Conservation (phyloP, 1,140 invertebrate species). For the Contarinia nasturtii region DNA sequence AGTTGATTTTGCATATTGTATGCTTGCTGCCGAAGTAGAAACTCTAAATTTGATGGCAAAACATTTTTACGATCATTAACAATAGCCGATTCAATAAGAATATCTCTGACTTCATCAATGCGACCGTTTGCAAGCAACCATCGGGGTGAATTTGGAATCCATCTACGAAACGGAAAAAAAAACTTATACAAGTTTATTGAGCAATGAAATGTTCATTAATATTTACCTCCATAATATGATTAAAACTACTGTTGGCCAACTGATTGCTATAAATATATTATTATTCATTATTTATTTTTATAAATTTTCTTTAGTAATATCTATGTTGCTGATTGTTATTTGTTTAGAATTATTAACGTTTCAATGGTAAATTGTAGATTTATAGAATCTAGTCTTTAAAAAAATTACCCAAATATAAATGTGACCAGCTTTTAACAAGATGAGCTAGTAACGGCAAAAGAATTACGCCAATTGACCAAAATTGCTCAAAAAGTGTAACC, state of each 20-base stretch:
- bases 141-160: slow-evolving; percentile 24
- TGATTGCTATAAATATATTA: slow-evolving; percentile 25
- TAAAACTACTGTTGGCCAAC: slow-evolving; percentile 21
- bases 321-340: too few relatives aligned
- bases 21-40: slow-evolving; percentile 15
- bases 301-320: too few relatives aligned
- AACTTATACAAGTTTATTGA: background rate
- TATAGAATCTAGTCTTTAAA: too few relatives aligned
- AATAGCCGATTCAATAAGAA: slow-evolving; percentile 17
- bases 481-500: slow-evolving; percentile 24
- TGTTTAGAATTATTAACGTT: too few relatives aligned
- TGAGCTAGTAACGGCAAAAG: slow-evolving; percentile 21
- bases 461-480: slow-evolving; percentile 25
- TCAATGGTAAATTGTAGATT: too few relatives aligned
- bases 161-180: slow-evolving; percentile 8
- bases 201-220: background rate
- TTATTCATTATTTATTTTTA: too few relatives aligned
- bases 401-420: too few relatives aligned
- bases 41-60: slow-evolving; percentile 17
- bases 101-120: slow-evolving; percentile 15
- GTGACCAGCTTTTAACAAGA: slow-evolving; percentile 22
- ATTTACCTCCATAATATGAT: slow-evolving; percentile 15
- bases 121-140: slow-evolving; percentile 21
- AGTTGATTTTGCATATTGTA: slow-evolving; percentile 12
- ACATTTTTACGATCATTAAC: slow-evolving; percentile 18